A percentile compares a stretch with the other conserved stretches of the same genome.
Evolutionary conservation across 2,113 vertebrate genomes (phyloP).

Genomic region (Lucifuga dentata): DNA sequence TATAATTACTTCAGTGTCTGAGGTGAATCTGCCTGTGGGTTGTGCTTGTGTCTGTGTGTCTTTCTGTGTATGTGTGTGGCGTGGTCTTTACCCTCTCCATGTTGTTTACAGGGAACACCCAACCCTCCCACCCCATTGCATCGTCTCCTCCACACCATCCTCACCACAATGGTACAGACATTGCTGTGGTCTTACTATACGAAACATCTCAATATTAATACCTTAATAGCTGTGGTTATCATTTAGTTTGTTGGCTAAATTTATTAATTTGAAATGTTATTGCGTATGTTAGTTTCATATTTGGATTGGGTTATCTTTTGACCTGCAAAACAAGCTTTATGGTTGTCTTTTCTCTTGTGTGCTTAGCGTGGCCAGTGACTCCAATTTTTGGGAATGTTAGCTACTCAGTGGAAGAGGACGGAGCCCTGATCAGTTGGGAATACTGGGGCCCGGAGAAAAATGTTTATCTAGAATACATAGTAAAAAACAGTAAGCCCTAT

Average conservation of each 20-base stretch:
- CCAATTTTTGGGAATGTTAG: conserved; percentile 90
- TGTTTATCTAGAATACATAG: conserved; percentile 94
- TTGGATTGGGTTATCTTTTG: conserved; percentile 39
- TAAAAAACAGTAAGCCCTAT: conserved; percentile 92
- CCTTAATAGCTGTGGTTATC: conserved; percentile 32
- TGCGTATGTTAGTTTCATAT: conserved; percentile 7
- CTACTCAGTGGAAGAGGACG: conserved; percentile 86
- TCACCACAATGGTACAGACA: conserved; percentile 84
- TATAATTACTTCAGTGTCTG: conserved; percentile 39
- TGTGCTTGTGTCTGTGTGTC: conserved; percentile 27
- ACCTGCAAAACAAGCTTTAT: conserved; percentile 54
- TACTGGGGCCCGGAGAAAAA: conserved; percentile 92
- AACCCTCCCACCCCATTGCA: conserved; percentile 83
- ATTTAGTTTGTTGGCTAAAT: conserved; percentile 24
- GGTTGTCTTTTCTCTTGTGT: conserved; percentile 87
- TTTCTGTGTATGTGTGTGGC: conserved; percentile 56
- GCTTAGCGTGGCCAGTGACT: conserved; percentile 85
- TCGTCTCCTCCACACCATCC: conserved; percentile 77
- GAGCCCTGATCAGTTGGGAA: conserved; percentile 93
- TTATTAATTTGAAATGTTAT: neutral
- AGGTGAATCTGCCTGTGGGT: conserved; percentile 40
- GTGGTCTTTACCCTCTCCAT: conserved; percentile 73
- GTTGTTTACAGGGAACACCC: conserved; percentile 81
- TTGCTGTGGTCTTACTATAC: conserved; percentile 60
- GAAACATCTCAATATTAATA: conserved; percentile 32